These are phyloP conservation scores for Nasonia longicornis DNA, from an alignment of 1,140 invertebrate genomes.

Conservation along the genomic window DNA sequence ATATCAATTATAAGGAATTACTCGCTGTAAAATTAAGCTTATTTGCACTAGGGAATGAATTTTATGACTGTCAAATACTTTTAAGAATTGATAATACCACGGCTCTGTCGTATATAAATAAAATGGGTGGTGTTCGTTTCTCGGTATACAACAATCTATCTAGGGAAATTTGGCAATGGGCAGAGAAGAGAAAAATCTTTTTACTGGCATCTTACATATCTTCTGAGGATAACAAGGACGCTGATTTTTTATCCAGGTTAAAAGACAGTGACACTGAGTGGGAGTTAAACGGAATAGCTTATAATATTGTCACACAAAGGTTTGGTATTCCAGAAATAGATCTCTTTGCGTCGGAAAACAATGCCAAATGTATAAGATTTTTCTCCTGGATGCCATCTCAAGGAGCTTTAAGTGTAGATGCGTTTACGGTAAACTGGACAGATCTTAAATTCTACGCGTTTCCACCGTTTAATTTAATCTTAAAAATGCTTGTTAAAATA, in stretches of 20 bases:
- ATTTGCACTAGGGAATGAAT: neutral
- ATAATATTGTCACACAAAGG: conserved; percentile 37
- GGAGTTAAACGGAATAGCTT: conserved; percentile 10
- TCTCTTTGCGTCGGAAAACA: conserved; percentile 28
- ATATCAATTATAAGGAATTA: conserved; percentile 3
- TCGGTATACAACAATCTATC: conserved; percentile 43
- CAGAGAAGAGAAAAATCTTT: conserved; percentile 54
- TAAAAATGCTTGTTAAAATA: conserved; percentile 3
- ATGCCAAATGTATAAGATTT: conserved; percentile 36
- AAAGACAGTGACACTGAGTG: conserved; percentile 48
- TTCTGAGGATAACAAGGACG: conserved; percentile 53
- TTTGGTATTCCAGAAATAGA: conserved; percentile 44
- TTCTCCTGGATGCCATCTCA: conserved; percentile 17
- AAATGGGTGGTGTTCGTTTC: conserved; percentile 56
- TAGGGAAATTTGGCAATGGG: conserved; percentile 5
- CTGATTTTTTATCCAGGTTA: conserved; percentile 48
- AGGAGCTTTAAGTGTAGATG: conserved; percentile 6
- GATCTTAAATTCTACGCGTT: conserved; percentile 31
- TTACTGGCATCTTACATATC: conserved; percentile 59
- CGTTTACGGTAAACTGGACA: conserved; percentile 35
- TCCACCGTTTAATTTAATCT: conserved; percentile 12
- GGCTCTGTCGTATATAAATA: conserved; percentile 40
- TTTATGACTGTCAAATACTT: conserved; percentile 52
- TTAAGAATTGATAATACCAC: conserved; percentile 47
- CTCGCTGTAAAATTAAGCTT: neutral